Evolutionary conservation across 2,888 invertebrate species (phyloP).

Genomic region (Hylaea fasciaria): DNA sequence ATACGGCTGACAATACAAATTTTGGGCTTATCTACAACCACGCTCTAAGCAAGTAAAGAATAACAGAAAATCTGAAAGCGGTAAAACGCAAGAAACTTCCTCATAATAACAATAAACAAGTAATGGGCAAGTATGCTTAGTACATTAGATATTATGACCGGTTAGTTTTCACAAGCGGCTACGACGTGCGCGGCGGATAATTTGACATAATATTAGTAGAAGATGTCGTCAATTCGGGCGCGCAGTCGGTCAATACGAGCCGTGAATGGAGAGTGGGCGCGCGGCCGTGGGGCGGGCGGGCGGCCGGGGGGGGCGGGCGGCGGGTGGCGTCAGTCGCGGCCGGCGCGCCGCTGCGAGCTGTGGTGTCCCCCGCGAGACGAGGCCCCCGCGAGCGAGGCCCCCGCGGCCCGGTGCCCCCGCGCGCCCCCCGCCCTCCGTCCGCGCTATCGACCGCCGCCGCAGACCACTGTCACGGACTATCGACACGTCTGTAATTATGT

Average conservation of each 20-base stretch:
- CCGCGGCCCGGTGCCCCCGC: conserved; percentile 18
- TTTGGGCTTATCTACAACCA: too few species aligned
- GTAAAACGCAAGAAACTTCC: too few species aligned
- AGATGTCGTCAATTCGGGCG: not conserved
- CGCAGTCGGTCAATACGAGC: conserved; percentile 9
- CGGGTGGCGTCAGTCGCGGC: conserved; percentile 74
- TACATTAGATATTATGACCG: too few species aligned
- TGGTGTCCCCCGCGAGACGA: conserved; percentile 48
- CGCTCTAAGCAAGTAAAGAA: too few species aligned
- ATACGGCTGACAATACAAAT: too few species aligned
- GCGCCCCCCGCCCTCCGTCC: not conserved
- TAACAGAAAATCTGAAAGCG: too few species aligned
- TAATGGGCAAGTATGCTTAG: too few species aligned
- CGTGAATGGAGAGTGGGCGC: conserved; percentile 28
- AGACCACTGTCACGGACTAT: not conserved
- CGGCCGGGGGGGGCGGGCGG: conserved; percentile 67
- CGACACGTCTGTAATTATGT: not conserved
- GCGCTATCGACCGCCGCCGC: not conserved
- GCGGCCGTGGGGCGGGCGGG: conserved; percentile 41
- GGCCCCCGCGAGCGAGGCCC: conserved; percentile 5
- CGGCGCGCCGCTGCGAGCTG: conserved; percentile 69
- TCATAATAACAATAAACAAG: too few species aligned
- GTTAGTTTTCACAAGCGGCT: too few species aligned
- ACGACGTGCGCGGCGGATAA: not conserved
- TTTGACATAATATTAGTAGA: not conserved